Evolutionary conservation across 1,140 invertebrate species (phyloP).

Genomic region (Elysia chlorotica): DNA sequence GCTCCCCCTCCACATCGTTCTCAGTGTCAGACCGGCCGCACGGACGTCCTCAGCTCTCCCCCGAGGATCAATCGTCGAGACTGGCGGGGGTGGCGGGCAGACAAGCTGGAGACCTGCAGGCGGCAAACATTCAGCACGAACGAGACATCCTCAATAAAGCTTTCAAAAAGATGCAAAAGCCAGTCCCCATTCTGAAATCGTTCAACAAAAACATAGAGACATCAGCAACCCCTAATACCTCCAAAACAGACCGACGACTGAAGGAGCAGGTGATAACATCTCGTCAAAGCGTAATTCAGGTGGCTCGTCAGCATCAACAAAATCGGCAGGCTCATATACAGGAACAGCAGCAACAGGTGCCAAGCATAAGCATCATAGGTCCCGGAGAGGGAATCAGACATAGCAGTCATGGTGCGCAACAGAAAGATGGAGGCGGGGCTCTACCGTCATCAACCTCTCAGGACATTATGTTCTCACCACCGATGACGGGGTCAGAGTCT

Average conservation of each 20-base stretch:
- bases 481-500: neutral
- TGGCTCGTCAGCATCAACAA: conserved; percentile 10
- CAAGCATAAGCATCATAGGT: conserved; percentile 17
- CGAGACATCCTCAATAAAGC: conserved; percentile 2
- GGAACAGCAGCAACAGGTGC: neutral
- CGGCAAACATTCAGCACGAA: neutral
- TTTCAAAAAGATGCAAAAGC: neutral
- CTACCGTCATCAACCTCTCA: neutral
- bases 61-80: no score
- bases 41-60: no score
- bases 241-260: neutral
- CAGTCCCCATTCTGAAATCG: neutral
- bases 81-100: no score
- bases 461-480: no score
- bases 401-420: neutral
- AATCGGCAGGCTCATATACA: neutral
- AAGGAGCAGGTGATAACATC: neutral
- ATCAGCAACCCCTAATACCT: neutral
- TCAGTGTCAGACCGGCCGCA: no score
- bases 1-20: neutral
- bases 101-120: no score
- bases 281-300: conserved; percentile 20
- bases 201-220: neutral
- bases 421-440: neutral
- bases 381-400: no score